A percentile compares a stretch with the other conserved stretches of the same genome.
Evolutionary conservation across 2,888 invertebrate species (phyloP).

Genomic region (Blastobasis lacticolella): DNA sequence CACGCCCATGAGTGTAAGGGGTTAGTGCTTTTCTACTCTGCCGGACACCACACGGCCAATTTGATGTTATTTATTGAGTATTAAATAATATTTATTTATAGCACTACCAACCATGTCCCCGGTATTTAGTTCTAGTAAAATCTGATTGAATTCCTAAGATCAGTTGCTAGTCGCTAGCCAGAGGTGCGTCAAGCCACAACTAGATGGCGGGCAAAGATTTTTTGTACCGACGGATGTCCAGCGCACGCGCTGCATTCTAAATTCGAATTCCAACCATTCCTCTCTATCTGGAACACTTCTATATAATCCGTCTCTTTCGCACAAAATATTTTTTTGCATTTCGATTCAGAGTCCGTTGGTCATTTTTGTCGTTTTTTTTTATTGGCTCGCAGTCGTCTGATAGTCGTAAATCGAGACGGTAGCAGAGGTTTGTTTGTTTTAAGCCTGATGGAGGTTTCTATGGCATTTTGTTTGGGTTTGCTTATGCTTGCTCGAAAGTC

Average conservation of each 20-base stretch:
- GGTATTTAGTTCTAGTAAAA: no score
- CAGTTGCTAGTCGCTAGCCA: no score
- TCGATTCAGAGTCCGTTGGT: constrained; percentile 67
- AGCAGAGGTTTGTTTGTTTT: constrained; percentile 18
- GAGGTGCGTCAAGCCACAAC: constrained; percentile 42
- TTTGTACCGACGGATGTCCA: constrained; percentile 66
- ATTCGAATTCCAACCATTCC: constrained; percentile 52
- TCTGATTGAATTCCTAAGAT: no score
- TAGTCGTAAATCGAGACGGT: constrained; percentile 30
- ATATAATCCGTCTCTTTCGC: constrained; percentile 45
- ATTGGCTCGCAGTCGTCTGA: neutral
- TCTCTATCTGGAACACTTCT: constrained; percentile 35
- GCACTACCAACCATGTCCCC: no score
- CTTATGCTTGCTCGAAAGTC: no score
- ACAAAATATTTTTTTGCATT: constrained; percentile 67
- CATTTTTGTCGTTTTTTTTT: constrained; percentile 62
- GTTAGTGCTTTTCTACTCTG: no score
- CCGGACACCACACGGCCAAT: no score
- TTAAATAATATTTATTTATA: no score
- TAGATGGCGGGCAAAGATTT: constrained; percentile 58
- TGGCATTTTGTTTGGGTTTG: neutral
- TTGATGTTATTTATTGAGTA: no score
- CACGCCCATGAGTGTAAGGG: no score
- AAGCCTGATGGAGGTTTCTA: neutral
- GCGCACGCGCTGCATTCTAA: constrained; percentile 72